Evolutionary conservation across 37 sponge, comb jelly and placozoan genomes (phyloP), one percentile per base, ranked within the genome.

Genomic region (Beroe forskalii): DNA sequence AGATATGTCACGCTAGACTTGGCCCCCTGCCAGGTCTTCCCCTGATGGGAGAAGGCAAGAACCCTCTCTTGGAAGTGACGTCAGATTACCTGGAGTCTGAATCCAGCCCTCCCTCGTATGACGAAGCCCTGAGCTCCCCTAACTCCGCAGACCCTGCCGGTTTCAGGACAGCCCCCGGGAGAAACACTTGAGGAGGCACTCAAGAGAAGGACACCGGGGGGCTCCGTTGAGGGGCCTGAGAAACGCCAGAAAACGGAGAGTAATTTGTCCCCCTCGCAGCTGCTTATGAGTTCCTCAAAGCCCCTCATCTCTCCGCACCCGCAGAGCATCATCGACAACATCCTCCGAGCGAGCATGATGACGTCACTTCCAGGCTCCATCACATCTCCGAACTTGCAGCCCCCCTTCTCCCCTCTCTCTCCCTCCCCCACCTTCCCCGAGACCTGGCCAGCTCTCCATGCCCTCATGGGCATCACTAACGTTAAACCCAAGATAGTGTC

Each of bases 281-380:
- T 69, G 72, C 0, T 80, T n/a, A 80, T 23, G 27, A 80, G 23
- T 3, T 35, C 86, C 1, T 35, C 86, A 6, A 69, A 69, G 9
- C 27, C 66, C 24, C 17, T 63, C 4, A 31, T 69, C 4, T 35
- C 72, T 20, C 38, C 14, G 19, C 72, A 69, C 17, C 39, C 72
- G 0, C 72, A 69, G 72, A 69, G 39, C 72, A 69, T 69, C 72
- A 69, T 69, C 28, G 72, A 69, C 72, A 69, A 36, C 72, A 69
- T 69, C 36, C 72, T 69, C 33, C 72, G 72, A 14, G 72, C 72
- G 19, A 41, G 55, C 86, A 41, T 80, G 55, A 44, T 80, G 86
- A 41, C 86, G 40, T 80, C 86, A 80, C 41, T 22, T 28, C 24
- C 41, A 23, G 76, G 40, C 14, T 1, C 41, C 42, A 20, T 44